Evolutionary conservation across 2,113 vertebrate genomes (phyloP), one percentile per base, ranked within the genome.

Genomic region (Ornithorhynchus anatinus): DNA sequence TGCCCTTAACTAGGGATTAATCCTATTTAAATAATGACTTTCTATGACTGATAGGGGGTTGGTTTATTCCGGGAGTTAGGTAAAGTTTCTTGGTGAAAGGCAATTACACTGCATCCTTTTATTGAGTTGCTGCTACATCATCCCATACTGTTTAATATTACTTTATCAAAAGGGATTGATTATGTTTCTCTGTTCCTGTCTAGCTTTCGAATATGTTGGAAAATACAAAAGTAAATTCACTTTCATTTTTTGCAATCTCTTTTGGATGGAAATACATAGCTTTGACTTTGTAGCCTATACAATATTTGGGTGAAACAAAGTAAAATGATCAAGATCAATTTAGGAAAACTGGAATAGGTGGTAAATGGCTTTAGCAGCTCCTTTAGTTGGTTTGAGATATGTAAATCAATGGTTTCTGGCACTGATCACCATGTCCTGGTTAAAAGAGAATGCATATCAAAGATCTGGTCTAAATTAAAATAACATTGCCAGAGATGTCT

Each of bases 161-260:
- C n/a, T n/a, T n/a, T n/a, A n/a, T n/a, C n/a, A n/a, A n/a, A n/a
- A n/a, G n/a, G n/a, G n/a, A n/a, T n/a, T n/a, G n/a, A n/a, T 62
- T 25, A 45, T 50, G 13, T 48, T 52, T 61, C 10, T 43, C 22
- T n/a, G 22, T 48, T 8, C 45, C 6, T 72, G 33, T 52, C 27
- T 79, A 59, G 22, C 23, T 38, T 60, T 68, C 40, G 39, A 33
- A 40, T n/a, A n/a, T n/a, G n/a, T n/a, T n/a, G n/a, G n/a, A 32
- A 79, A 65, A 44, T 61, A 72, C 65, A 35, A 23, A 59, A 63
- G 14, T 13, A 69, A 50, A 10, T 67, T 85, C 38, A 53, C 33
- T 71, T 77, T 79, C 33, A 64, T 72, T 64, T 84, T 57, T 42
- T 82, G 51, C 67, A 80, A 59, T 60, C 40, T 53, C 63, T 69